Evolutionary conservation across 2,797 vertebrate genomes (phyloP), one percentile per base, ranked within the genome.

Genomic region (Cephalopachus bancanus): DNA sequence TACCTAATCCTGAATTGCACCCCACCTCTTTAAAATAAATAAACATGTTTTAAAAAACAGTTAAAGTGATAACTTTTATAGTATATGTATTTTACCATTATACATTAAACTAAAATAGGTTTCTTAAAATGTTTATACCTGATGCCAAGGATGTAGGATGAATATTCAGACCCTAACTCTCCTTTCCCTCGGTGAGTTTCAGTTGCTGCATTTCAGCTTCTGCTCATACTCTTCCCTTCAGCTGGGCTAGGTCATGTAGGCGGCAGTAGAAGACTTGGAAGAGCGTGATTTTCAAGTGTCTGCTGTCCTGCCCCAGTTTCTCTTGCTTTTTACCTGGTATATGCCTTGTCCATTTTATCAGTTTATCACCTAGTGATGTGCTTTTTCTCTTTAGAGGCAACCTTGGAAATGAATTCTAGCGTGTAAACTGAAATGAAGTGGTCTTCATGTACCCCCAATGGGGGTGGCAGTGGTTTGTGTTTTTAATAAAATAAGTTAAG

Each of bases 401-500:
- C 30, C 60, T 89, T 80, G 69, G 76, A 83, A 95, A 93, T 88
- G 26, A 6, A 4, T 71, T 85, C 87, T 71, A 53, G 37, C 53
- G 16, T 12, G 0, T 81, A 60, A 89, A 85, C 55, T 57, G 28
- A 93, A 93, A 83, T n/a, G 71, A 85, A 44, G 49, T 93, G 15
- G 17, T 93, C 74, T 74, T 91, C 86, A 79, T 15, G 16, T 85
- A 22, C 83, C 20, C 55, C 55, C 55, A 37, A 19, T 62, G 11
- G 17, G 20, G 26, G 6, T 53, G 59, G n/a, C 12, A 3, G 30
- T 81, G 11, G 80, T 67, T 95, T 95, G 72, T 64, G 12, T 26
- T 86, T 96, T 85, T 83, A 88, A 88, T 93, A 95, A 95, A 96
- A 88, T 83, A 60, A 94, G 80, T 91, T 96, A 89, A 92, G 59